Evolutionary conservation across 2,797 vertebrate species (phyloP).

Genomic region (Avahi laniger): DNA sequence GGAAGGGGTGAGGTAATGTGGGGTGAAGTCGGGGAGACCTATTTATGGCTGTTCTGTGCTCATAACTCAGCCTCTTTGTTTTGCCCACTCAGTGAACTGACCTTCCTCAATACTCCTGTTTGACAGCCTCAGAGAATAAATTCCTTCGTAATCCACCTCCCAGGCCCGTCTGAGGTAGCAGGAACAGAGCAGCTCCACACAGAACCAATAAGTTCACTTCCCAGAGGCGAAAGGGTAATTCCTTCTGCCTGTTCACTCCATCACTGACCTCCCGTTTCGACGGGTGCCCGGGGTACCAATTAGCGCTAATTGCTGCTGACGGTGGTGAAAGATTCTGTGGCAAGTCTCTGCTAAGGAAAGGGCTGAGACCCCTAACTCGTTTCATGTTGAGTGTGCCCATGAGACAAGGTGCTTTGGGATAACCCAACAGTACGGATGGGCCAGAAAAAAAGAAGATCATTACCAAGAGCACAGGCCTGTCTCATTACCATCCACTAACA

Average conservation of each 20-base stretch:
- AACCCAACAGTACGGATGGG: background rate
- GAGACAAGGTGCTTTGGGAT: constrained; percentile 32
- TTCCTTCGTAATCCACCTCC: background rate
- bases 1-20: background rate
- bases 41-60: background rate
- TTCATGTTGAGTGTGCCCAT: constrained; percentile 21
- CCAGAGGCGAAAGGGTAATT: constrained; percentile 40
- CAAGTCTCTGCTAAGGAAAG: constrained; percentile 23
- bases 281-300: constrained; percentile 53
- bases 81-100: background rate
- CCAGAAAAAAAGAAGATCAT: background rate
- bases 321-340: constrained; percentile 29
- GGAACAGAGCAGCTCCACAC: background rate
- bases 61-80: constrained; percentile 8
- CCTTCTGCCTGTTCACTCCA: background rate
- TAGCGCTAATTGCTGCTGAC: constrained; percentile 65
- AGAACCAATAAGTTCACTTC: constrained; percentile 26
- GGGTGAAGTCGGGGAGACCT: background rate
- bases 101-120: background rate
- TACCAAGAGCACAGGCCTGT: background rate
- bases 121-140: constrained; percentile 17
- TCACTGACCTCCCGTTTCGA: constrained; percentile 45
- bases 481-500: constrained; percentile 44
- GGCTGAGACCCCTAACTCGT: constrained; percentile 60
- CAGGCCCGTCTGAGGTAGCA: background rate